Conservation (phyloP, 2,888 invertebrate species). For the Abrostola tripartita region DNA sequence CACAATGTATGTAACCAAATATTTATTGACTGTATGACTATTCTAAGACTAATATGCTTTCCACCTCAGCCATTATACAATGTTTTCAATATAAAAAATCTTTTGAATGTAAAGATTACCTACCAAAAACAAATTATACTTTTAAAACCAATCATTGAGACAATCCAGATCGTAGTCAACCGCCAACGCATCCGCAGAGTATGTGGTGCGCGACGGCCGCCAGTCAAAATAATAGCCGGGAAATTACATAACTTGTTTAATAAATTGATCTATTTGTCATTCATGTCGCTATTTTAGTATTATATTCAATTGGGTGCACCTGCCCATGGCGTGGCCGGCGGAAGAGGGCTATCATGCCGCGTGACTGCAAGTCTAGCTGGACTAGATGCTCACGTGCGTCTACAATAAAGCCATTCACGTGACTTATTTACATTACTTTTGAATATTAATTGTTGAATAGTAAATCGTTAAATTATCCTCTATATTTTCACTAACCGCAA, state of each 20-base stretch:
- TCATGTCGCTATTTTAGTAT: constrained; percentile 56
- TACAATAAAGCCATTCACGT: constrained; percentile 36
- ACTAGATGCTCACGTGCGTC: constrained; percentile 43
- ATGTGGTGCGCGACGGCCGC: not conserved
- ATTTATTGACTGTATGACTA: no score
- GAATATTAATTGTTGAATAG: not conserved
- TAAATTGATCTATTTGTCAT: constrained; percentile 63
- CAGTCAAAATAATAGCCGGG: constrained; percentile 38
- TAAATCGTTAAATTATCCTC: no score
- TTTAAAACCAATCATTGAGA: no score
- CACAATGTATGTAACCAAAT: no score
- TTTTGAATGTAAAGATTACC: no score
- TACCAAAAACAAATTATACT: no score
- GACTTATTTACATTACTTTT: not conserved
- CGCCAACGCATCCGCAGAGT: constrained; percentile 9
- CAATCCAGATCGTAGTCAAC: constrained; percentile 3
- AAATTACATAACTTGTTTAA: constrained; percentile 49
- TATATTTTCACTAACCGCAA: no score
- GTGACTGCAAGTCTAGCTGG: constrained; percentile 42
- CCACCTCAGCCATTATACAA: no score
- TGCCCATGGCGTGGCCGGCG: constrained; percentile 58
- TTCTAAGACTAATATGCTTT: no score
- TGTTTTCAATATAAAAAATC: no score
- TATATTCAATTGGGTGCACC: constrained; percentile 59
- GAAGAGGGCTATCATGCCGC: constrained; percentile 63